A percentile compares a stretch with the other conserved stretches of the same genome.
Conservation (phyloP, 1,140 invertebrate species). For the Cotesia typhae region DNA sequence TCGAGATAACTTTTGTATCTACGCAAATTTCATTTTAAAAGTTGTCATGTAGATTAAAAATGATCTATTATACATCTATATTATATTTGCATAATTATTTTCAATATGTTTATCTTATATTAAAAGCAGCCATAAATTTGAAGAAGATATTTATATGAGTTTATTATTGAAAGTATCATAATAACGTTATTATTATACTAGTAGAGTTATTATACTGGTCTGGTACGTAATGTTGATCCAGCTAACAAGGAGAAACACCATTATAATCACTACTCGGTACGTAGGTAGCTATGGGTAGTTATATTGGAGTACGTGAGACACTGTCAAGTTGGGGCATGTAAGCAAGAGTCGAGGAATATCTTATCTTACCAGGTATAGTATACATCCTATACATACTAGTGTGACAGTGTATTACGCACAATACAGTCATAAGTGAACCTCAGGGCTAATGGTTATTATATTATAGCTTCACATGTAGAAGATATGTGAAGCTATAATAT, state of each 20-base stretch:
- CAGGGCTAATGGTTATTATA: slow-evolving; percentile 32
- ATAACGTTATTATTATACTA: too few relatives aligned
- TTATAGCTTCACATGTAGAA: slow-evolving; percentile 1
- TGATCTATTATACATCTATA: too few relatives aligned
- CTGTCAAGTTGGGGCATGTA: slow-evolving; percentile 37
- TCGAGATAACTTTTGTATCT: too few relatives aligned
- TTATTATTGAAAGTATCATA: too few relatives aligned
- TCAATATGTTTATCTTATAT: too few relatives aligned
- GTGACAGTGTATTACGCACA: slow-evolving; percentile 52
- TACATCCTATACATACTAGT: slow-evolving; percentile 45
- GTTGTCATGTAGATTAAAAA: too few relatives aligned
- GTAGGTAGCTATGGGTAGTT: not conserved
- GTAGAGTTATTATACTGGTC: not conserved
- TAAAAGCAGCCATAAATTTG: too few relatives aligned
- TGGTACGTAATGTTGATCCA: slow-evolving; percentile 44
- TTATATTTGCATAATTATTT: too few relatives aligned
- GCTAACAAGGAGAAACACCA: slow-evolving; percentile 53
- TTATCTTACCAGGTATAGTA: slow-evolving; percentile 33
- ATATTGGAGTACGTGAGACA: slow-evolving; percentile 4
- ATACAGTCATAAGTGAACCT: slow-evolving; percentile 41
- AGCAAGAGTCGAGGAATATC: slow-evolving; percentile 35
- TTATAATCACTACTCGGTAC: slow-evolving; percentile 51
- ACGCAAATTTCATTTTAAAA: too few relatives aligned
- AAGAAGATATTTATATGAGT: too few relatives aligned
- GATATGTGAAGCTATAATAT: slow-evolving; percentile 38